Conservation (phyloP, 2,888 invertebrate species). For the Diploptera punctata region DNA sequence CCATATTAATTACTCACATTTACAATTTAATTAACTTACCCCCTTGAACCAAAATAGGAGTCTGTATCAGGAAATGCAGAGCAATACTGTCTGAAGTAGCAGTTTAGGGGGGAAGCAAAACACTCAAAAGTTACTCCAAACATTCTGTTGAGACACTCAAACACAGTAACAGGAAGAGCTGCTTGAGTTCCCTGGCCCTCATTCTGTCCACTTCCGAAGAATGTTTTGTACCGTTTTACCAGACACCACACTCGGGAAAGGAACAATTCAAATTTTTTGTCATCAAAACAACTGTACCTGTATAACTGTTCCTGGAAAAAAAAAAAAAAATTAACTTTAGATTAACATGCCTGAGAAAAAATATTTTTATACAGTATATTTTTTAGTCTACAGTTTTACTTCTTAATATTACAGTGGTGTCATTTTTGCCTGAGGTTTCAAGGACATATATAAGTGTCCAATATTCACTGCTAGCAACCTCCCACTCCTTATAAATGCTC, state of each 20-base stretch:
- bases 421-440: no score
- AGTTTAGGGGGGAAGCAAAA: slow-evolving; percentile 95
- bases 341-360: no score
- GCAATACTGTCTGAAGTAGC: slow-evolving; percentile 95
- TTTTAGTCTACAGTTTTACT: no score
- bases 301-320: slow-evolving; percentile 86
- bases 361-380: no score
- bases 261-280: slow-evolving; percentile 94
- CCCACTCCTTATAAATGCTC: no score
- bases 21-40: slow-evolving; percentile 62
- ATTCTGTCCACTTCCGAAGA: slow-evolving; percentile 68
- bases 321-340: no score
- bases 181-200: slow-evolving; percentile 81
- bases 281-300: slow-evolving; percentile 93
- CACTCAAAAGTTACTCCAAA: slow-evolving; percentile 98
- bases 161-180: slow-evolving; percentile 88
- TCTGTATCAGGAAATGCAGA: slow-evolving; percentile 96
- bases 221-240: slow-evolving; percentile 91
- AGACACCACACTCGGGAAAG: slow-evolving; percentile 93
- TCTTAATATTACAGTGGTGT: no score
- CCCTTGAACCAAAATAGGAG: slow-evolving; percentile 94
- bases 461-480: no score
- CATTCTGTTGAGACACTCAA: slow-evolving; percentile 90
- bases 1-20: no score
- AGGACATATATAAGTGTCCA: no score